Conservation (phyloP, 2,113 vertebrate species). For the Hippocampus zosterae region DNA sequence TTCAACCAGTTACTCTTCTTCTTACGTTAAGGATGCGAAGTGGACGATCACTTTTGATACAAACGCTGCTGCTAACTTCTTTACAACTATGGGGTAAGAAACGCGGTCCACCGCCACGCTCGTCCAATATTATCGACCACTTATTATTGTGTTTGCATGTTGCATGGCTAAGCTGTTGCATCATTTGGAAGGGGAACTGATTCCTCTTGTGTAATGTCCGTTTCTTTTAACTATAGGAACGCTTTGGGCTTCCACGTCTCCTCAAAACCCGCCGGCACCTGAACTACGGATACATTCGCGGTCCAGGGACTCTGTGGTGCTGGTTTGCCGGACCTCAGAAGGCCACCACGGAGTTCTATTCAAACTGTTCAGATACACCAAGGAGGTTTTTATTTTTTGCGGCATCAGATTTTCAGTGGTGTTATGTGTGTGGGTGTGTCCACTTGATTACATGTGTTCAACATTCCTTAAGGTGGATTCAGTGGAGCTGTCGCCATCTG, state of each 20-base stretch:
- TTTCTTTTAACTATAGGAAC: slow-evolving; percentile 26
- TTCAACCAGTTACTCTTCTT: slow-evolving; percentile 6
- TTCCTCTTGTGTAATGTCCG: not conserved
- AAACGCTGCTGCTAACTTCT: slow-evolving; percentile 27
- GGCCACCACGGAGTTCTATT: slow-evolving; percentile 52
- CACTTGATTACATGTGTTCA: not conserved
- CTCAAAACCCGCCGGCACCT: slow-evolving; percentile 26
- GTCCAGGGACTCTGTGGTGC: slow-evolving; percentile 20
- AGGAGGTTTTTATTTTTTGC: slow-evolving; percentile 6
- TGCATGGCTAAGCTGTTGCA: slow-evolving; percentile 1
- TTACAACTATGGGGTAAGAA: slow-evolving; percentile 51
- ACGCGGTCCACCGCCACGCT: not conserved
- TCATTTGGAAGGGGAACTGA: slow-evolving; percentile 2
- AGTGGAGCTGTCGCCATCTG: not conserved
- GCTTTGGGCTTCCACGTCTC: slow-evolving; percentile 23
- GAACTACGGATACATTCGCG: slow-evolving; percentile 26
- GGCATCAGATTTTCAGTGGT: not conserved
- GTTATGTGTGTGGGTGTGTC: not conserved
- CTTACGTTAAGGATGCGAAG: slow-evolving; percentile 45
- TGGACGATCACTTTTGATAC: slow-evolving; percentile 33
- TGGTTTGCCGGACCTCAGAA: slow-evolving; percentile 57
- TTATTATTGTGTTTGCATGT: no score
- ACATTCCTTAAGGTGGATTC: slow-evolving; percentile 41
- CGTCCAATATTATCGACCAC: not conserved
- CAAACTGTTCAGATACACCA: slow-evolving; percentile 31